phyloP scores from a whole-genome alignment of 2,797 vertebrate species.

The Notamacropus eugenii region DNA sequence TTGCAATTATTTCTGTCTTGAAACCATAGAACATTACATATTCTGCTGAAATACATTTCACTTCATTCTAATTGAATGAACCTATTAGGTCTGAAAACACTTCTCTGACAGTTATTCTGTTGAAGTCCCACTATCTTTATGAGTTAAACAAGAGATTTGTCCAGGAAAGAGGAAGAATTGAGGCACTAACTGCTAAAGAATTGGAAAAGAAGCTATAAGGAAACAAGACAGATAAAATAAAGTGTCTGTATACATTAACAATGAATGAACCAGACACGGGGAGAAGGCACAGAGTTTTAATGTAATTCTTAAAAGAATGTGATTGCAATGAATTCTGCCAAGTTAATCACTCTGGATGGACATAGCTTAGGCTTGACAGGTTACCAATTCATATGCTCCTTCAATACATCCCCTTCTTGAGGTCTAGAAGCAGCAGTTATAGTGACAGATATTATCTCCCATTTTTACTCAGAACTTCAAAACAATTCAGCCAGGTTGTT shows the following conservation, averaged over 20 bases:
- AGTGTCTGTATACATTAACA: not conserved
- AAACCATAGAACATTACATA: slow-evolving; percentile 50
- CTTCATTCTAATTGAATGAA: slow-evolving; percentile 66
- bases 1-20: slow-evolving; percentile 68
- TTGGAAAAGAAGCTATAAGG: not conserved
- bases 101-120: slow-evolving; percentile 41
- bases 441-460: slow-evolving; percentile 5
- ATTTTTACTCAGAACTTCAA: slow-evolving; percentile 23
- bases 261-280: not conserved
- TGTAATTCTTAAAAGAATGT: not conserved
- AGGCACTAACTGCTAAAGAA: slow-evolving; percentile 6
- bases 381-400: not conserved
- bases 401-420: not conserved
- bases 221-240: not conserved
- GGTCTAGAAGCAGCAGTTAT: not conserved
- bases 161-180: slow-evolving; percentile 36
- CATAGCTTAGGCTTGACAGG: slow-evolving; percentile 16
- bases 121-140: slow-evolving; percentile 38
- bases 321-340: slow-evolving; percentile 33
- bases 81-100: slow-evolving; percentile 35
- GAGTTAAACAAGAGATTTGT: slow-evolving; percentile 45
- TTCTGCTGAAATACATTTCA: slow-evolving; percentile 57
- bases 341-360: not conserved
- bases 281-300: not conserved
- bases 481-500: slow-evolving; percentile 19